Conservation (phyloP, 2,888 invertebrate species). For the Oscheius onirici region DNA sequence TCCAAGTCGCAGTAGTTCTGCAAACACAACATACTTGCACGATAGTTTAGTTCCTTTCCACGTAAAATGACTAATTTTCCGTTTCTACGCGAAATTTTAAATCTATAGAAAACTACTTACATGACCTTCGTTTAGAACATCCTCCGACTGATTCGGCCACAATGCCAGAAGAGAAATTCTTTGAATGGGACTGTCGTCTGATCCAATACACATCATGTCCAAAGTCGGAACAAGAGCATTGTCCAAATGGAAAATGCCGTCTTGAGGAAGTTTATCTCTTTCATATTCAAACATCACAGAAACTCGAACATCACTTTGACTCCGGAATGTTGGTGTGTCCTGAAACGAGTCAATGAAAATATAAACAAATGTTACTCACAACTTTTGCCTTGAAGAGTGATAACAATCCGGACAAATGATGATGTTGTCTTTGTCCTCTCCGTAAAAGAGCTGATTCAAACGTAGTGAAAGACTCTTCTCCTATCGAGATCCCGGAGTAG, state of each 20-base stretch:
- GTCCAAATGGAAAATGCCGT: constrained; percentile 15
- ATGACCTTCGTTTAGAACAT: constrained; percentile 37
- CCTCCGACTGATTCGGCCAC: constrained; percentile 51
- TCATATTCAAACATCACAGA: constrained; percentile 38
- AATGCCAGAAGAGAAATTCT: constrained; percentile 37
- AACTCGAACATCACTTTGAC: constrained; percentile 34
- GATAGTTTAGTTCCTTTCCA: too few relatives aligned
- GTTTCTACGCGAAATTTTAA: neutral
- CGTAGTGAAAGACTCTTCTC: constrained; percentile 12
- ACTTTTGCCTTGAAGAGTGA: constrained; percentile 83
- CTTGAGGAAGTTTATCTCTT: constrained; percentile 4
- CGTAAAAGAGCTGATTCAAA: constrained; percentile 22
- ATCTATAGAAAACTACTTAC: neutral
- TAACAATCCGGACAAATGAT: constrained; percentile 19
- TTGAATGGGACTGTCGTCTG: neutral
- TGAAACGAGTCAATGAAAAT: neutral
- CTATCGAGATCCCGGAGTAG: constrained; percentile 12
- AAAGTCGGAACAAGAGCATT: neutral
- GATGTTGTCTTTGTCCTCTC: constrained; percentile 13
- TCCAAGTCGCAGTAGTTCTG: constrained; percentile 33
- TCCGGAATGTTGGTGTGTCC: constrained; percentile 31
- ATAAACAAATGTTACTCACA: constrained; percentile 72
- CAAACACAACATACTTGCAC: neutral
- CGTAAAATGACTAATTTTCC: neutral
- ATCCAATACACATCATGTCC: neutral